Conservation (phyloP, 92 coral and sea anemone genomes). For the Blastomussa wellsi region DNA sequence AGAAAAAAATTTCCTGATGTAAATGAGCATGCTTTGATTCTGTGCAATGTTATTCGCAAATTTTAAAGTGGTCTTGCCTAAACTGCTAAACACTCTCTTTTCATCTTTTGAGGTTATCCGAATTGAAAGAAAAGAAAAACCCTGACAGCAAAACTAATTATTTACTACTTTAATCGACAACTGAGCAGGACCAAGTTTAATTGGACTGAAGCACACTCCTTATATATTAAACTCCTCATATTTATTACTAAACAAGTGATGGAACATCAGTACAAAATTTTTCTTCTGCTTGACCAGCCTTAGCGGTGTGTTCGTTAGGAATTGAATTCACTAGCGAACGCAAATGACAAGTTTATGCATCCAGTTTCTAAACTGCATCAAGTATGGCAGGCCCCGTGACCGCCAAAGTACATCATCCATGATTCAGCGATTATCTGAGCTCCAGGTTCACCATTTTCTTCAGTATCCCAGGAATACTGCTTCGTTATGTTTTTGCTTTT, state of each 20-base stretch:
- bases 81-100: neutral
- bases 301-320: neutral
- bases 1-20: neutral
- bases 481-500: neutral
- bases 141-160: neutral
- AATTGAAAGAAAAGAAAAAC: neutral
- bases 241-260: neutral
- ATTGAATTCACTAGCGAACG: neutral
- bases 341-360: neutral
- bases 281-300: neutral
- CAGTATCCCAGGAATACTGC: constrained; percentile 38
- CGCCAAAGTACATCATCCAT: constrained; percentile 45
- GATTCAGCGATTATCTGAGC: constrained; percentile 36
- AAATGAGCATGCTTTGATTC: neutral
- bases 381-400: neutral
- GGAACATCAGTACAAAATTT: neutral
- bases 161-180: neutral
- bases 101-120: neutral
- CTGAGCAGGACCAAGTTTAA: neutral
- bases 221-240: neutral
- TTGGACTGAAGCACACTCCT: too few species aligned
- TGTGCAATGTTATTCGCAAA: neutral
- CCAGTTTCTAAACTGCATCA: neutral
- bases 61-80: neutral
- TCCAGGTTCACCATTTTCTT: constrained; percentile 30